phyloP scores from a whole-genome alignment of 2,113 vertebrate genomes.

The Peromyscus polionotus region DNA sequence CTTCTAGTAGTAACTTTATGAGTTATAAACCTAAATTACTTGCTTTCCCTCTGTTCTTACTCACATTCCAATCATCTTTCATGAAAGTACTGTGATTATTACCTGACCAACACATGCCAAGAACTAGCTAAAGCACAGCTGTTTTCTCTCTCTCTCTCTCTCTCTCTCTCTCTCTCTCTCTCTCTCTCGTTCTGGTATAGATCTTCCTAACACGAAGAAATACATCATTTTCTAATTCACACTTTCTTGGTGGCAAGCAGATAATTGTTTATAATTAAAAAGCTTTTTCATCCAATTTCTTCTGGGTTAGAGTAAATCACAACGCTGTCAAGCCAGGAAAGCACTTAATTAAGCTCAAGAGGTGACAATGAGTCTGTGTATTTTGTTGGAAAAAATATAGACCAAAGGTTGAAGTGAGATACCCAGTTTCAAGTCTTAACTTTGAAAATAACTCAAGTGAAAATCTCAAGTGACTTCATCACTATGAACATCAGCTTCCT shows the following conservation, averaged over 20 bases:
- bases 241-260: constrained; percentile 53
- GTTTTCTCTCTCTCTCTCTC: not conserved
- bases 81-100: constrained; percentile 5
- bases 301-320: constrained; percentile 66
- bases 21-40: not conserved
- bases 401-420: constrained; percentile 44
- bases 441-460: constrained; percentile 39
- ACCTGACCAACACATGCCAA: not conserved
- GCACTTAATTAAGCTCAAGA: constrained; percentile 59
- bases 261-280: constrained; percentile 73
- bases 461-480: constrained; percentile 45
- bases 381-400: constrained; percentile 56
- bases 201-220: constrained; percentile 57
- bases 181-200: constrained; percentile 8
- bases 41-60: not conserved
- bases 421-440: constrained; percentile 29
- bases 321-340: constrained; percentile 62
- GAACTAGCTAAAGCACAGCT: constrained; percentile 49
- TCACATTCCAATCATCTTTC: not conserved
- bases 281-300: constrained; percentile 65
- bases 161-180: not conserved
- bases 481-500: not conserved
- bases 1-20: not conserved
- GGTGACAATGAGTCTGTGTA: constrained; percentile 56
- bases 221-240: constrained; percentile 76